Base-by-base conservation (phyloP, 2,797 vertebrate genomes). In the Tenualosa thibaudeaui region DNA sequence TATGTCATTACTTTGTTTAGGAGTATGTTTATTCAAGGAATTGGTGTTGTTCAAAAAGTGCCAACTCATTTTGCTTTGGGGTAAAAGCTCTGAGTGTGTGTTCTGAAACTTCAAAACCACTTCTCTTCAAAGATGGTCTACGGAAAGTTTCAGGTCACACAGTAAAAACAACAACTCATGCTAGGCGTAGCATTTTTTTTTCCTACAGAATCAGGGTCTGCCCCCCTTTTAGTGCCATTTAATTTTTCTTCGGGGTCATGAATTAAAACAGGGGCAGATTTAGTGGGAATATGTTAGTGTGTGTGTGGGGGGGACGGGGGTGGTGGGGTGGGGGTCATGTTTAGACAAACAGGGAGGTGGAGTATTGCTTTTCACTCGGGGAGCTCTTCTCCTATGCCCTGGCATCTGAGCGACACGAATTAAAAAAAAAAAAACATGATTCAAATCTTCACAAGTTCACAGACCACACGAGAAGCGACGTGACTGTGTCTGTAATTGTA, bases 141-240 rank as follows among this genome's bases (percentile, higher is more conserved):
- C 3, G 0, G 51, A 54, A 58, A 81, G 56, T 37, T 65, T 53
- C 68, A 54, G 71, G 68, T 46, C n/a, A 75, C 24, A 7, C 71
- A 60, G 31, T 54, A 26, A 83, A 83, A 81, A 53, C 78, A 46
- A 85, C 82, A 86, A 85, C 81, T 15, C 40, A 7, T 43, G 43
- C 31, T 82, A 22, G 40, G 54, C 22, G 50, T 26, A 82, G 71
- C 71, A 78, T 78, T 78, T 31, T 31, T 31, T 75, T 15, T 12
- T 17, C 5, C 5, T 2, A 17, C 15, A 40, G 68, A 17, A 17
- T 53, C 12, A 82, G 81, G 37, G 81, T 56, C 43, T 13, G 60
- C 86, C 15, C 84, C 62, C 81, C 81, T 40, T 15, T 82, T 84
- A 91, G 89, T 92, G 91, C 89, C 86, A 60, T 85, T 89, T 88